These are phyloP conservation scores for Acronicta psi DNA, from an alignment of 2,888 invertebrate genomes.

Conservation along the genomic window DNA sequence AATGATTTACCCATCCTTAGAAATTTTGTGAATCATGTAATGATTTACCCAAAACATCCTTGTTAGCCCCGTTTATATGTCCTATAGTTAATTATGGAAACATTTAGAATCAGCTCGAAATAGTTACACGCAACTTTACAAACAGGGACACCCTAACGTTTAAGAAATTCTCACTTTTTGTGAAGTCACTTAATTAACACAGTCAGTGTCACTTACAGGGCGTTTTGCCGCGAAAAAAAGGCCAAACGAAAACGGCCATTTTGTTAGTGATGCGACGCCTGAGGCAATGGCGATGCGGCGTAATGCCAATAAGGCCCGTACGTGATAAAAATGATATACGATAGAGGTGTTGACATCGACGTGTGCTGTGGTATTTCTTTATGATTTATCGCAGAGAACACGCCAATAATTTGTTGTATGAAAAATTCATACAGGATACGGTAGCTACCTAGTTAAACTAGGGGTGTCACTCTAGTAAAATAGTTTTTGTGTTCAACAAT, in stretches of 20 bases:
- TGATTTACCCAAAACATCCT: too few species aligned
- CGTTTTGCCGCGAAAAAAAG: slow-evolving; percentile 40
- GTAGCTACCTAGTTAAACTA: background rate
- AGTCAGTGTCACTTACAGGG: slow-evolving; percentile 45
- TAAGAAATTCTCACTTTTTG: slow-evolving; percentile 47
- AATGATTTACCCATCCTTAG: too few species aligned
- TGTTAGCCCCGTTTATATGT: too few species aligned
- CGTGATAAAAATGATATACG: slow-evolving; percentile 31
- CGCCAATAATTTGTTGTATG: slow-evolving; percentile 19
- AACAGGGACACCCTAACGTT: slow-evolving; percentile 18
- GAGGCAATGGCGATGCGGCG: slow-evolving; percentile 20
- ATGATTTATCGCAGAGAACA: slow-evolving; percentile 10
- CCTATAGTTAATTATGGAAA: background rate
- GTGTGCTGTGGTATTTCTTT: slow-evolving; percentile 14
- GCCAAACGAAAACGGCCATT: slow-evolving; percentile 40
- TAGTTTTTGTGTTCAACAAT: too few species aligned
- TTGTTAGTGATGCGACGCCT: slow-evolving; percentile 49
- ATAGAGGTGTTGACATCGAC: slow-evolving; percentile 31
- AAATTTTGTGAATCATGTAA: too few species aligned
- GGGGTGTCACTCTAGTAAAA: background rate
- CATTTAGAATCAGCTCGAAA: slow-evolving; percentile 24
- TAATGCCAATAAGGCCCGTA: slow-evolving; percentile 34
- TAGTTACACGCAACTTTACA: slow-evolving; percentile 27
- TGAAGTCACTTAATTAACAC: slow-evolving; percentile 49
- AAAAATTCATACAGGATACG: slow-evolving; percentile 20